Evolutionary conservation across 2,888 invertebrate species (phyloP), one percentile per base, ranked within the genome.

Genomic region (Ectemnius cavifrons): DNA sequence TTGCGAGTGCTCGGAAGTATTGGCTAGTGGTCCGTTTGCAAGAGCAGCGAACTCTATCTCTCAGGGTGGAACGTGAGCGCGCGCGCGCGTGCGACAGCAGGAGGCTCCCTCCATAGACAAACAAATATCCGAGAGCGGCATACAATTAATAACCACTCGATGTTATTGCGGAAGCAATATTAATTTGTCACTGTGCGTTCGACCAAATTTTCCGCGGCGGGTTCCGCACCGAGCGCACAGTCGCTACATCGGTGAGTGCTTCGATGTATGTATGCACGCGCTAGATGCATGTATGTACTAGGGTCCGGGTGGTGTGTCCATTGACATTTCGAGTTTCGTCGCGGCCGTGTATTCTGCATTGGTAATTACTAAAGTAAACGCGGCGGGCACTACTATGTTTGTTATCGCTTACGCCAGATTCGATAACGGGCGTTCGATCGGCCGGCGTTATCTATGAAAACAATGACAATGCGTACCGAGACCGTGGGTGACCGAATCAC

Each of bases 361-460:
- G 73, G 67, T 83, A 82, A 82, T 82, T 82, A 81, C 74, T 70
- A 82, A 82, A 83, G 79, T 83, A 82, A 82, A 83, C 83, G 82
- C 67, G 16, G 16, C n/a, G 49, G 27, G 58, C 66, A 67, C 73
- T 56, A 71, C 57, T 62, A 49, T 76, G 76, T 81, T 79, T 79
- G 75, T 73, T 77, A 71, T 76, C 81, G 75, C 70, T 81, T 81
- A 80, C 80, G 73, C 71, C 74, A 62, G 80, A 71, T 76, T 73
- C 82, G 71, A 81, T 79, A 78, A 72, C 78, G 66, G 49, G 56
- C 23, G 56, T 57, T 37, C 70, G 73, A 81, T 81, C 72, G 37
- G 37, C 67, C 73, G 57, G 23, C 66, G 71, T 77, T 77, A 72
- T 72, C 75, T 77, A 64, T 68, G 62, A 72, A 73, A 78, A 75